Evolutionary conservation across 1,140 invertebrate genomes (phyloP).

Genomic region (Aphelenchoides besseyi): DNA sequence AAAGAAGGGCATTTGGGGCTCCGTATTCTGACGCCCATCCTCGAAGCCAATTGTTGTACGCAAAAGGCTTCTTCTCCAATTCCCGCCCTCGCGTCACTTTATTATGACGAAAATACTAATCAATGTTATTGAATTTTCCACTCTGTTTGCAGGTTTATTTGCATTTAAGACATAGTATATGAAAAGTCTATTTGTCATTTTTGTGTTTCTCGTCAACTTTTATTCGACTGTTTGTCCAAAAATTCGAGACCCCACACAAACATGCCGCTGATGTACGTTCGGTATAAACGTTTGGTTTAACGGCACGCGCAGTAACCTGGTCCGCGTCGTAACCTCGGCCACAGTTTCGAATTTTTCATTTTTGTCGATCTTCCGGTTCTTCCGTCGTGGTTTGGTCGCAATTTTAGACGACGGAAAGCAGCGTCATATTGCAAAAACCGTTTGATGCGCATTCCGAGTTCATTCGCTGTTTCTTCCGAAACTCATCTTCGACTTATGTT

Average conservation of each 20-base stretch:
- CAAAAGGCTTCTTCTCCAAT: neutral
- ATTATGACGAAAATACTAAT: neutral
- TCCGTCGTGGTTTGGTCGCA: neutral
- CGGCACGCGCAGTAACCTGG: slow-evolving; percentile 4
- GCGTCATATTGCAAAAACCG: no score
- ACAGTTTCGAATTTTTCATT: slow-evolving; percentile 1
- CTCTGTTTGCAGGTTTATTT: neutral
- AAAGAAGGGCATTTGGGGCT: no score
- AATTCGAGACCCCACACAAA: neutral
- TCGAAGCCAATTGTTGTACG: neutral
- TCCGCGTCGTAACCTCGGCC: slow-evolving; percentile 1
- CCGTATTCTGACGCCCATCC: neutral
- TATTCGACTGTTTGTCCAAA: neutral
- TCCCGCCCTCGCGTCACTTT: neutral
- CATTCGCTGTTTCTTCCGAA: no score
- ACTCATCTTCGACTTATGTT: no score
- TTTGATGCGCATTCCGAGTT: no score
- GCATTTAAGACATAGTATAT: neutral
- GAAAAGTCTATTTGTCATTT: neutral
- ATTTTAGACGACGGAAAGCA: slow-evolving; percentile 2
- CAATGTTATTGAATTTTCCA: neutral
- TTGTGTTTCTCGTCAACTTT: slow-evolving; percentile 1
- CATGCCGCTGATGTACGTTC: neutral
- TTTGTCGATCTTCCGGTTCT: neutral
- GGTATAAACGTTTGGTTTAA: neutral